Base-by-base conservation (phyloP, 2,113 vertebrate species). In the Hucho hucho region DNA sequence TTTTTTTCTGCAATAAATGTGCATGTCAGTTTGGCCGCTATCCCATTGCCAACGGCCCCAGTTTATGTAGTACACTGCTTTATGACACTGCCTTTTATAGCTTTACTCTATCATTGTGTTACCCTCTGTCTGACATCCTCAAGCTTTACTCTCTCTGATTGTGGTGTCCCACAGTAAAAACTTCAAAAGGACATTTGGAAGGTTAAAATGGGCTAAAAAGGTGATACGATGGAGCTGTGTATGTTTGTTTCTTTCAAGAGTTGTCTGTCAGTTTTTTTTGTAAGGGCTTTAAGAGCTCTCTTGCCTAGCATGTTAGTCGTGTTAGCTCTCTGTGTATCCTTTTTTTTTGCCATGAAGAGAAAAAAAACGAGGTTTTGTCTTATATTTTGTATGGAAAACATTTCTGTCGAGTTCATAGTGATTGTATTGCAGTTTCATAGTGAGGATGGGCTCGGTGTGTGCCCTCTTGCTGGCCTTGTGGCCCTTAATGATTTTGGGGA, bases 181-280 rank as follows among this genome's bases (percentile, higher is more conserved):
- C 59, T 16, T 22, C 59, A n/a, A 63, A 22, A 63, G 16, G 20
- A 58, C 22, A 66, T 29, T 12, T 16, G 7, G 9, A 24, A 18
- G 25, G 18, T 58, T 22, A 43, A 16, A 70, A 59, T 4, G 18
- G 3, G 66, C 69, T 65, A 49, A 77, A 73, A 75, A 32, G n/a
- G 22, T 65, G 12, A 53, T 4, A 18, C 4, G 13, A 53, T 18
- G 49, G 49, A 72, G 79, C 72, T 75, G 20, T 74, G 25, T 75
- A 63, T 24, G 18, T 49, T 32, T 70, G 66, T 76, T 72, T 72
- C 74, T 87, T 69, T 67, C 46, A 75, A 24, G 82, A 88, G 84
- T 80, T 0, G 84, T 87, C 83, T 71, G 72, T 84, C 86, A 79
- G 83, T 88, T 89, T 89, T 59, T 67, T 58, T 37, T 77, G 73